Percentiles rank a stretch among this genome's conserved stretches.
These are phyloP conservation scores for Tenthredo mesomela DNA, from an alignment of 2,888 invertebrate species.

Conservation along the genomic window DNA sequence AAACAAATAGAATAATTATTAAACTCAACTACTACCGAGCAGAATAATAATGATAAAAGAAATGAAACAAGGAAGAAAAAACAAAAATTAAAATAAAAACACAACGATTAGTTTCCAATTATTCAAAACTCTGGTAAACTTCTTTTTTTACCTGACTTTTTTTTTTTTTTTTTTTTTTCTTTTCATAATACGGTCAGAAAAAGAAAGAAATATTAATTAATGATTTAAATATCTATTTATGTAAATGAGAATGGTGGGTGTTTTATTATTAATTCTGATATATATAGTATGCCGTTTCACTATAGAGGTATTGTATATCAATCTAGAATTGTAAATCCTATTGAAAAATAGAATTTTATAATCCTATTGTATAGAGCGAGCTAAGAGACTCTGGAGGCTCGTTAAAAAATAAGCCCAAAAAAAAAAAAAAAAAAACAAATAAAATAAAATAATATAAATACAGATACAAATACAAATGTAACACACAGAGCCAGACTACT, in stretches of 20 bases:
- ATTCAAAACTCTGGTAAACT: not conserved
- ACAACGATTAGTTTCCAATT: not conserved
- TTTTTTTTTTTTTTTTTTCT: not conserved
- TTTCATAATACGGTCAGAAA: not conserved
- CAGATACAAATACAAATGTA: not conserved
- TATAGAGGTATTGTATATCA: slow-evolving; percentile 13
- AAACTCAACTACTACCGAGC: slow-evolving; percentile 7
- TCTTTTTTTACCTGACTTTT: not conserved
- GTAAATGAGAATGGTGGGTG: slow-evolving; percentile 22
- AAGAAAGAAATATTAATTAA: not conserved
- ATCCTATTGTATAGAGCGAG: not conserved
- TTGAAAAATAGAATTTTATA: not conserved
- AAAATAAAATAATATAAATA: not conserved
- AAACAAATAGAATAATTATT: not conserved
- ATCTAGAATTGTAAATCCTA: slow-evolving; percentile 34
- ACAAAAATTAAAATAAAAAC: not conserved
- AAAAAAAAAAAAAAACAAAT: not conserved
- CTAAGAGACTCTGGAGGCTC: slow-evolving; percentile 32
- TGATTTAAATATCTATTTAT: not conserved
- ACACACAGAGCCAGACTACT: slow-evolving; percentile 31
- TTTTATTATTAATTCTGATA: not conserved
- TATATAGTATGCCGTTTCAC: not conserved
- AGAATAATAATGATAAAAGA: not conserved
- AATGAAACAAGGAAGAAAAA: not conserved
- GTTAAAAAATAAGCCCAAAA: not conserved